Conservation (phyloP, 2,113 vertebrate genomes). For the Pituophis catenifer region DNA sequence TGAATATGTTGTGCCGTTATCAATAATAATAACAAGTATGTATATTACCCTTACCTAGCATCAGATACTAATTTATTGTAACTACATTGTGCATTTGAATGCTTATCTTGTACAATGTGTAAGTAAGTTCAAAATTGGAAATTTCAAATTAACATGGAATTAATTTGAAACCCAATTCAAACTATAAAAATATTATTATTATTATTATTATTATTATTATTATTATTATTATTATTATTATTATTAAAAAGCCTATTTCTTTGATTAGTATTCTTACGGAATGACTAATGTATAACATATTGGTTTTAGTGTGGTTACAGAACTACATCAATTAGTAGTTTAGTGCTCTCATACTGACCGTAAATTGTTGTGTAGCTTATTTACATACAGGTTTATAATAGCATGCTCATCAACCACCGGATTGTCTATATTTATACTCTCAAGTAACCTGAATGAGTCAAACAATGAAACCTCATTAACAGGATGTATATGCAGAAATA, state of each 20-base stretch:
- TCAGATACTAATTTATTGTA: not conserved
- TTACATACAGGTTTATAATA: slow-evolving; percentile 76
- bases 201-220: not conserved
- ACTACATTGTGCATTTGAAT: not conserved
- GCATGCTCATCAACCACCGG: slow-evolving; percentile 74
- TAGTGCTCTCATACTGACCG: slow-evolving; percentile 71
- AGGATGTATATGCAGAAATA: slow-evolving; percentile 43
- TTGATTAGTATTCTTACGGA: slow-evolving; percentile 43
- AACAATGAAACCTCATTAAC: slow-evolving; percentile 70
- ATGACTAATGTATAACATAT: slow-evolving; percentile 47
- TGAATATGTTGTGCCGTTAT: not conserved
- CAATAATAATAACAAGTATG: not conserved
- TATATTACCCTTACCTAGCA: not conserved
- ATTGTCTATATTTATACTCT: slow-evolving; percentile 68
- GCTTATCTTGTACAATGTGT: slow-evolving; percentile 39
- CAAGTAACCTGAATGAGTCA: slow-evolving; percentile 74
- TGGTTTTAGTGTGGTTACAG: slow-evolving; percentile 54
- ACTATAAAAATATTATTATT: slow-evolving; percentile 31
- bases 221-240: slow-evolving; percentile 3
- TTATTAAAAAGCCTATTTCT: not conserved
- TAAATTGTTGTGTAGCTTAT: slow-evolving; percentile 71
- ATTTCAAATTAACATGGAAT: slow-evolving; percentile 50
- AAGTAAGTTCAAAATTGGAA: slow-evolving; percentile 42
- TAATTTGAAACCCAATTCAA: slow-evolving; percentile 52
- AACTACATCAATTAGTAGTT: slow-evolving; percentile 61